Evolutionary conservation across 2,113 vertebrate species (phyloP).

Genomic region (Zosterops lateralis): DNA sequence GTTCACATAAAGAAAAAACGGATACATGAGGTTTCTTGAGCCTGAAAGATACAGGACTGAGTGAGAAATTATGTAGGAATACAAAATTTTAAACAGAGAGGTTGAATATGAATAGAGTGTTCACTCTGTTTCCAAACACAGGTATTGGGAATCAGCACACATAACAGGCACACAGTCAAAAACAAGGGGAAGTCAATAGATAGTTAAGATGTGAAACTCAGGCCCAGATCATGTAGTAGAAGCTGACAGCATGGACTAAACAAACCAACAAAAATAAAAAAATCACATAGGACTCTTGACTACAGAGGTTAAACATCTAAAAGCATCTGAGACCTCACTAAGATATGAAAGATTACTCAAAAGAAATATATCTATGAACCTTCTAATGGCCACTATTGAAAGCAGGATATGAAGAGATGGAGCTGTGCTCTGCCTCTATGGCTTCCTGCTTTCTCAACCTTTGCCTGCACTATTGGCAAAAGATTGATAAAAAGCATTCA

Average conservation of each 20-base stretch:
- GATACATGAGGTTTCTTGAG: not conserved
- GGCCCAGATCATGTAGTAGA: not conserved
- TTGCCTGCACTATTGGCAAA: not conserved
- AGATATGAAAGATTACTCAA: not conserved
- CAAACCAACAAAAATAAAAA: not conserved
- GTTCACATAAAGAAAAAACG: not conserved
- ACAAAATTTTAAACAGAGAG: not conserved
- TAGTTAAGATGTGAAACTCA: not conserved
- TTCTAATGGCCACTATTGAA: not conserved
- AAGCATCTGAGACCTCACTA: not conserved
- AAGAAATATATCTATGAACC: not conserved
- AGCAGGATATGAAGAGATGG: not conserved
- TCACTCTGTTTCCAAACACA: not conserved
- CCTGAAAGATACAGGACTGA: not conserved
- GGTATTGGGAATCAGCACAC: not conserved
- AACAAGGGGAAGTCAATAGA: not conserved
- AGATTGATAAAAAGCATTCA: not conserved
- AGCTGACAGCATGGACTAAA: not conserved
- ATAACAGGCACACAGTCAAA: not conserved
- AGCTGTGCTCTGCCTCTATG: not conserved
- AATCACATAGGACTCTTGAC: not conserved
- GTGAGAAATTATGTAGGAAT: not conserved
- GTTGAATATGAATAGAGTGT: not conserved
- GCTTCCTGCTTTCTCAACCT: not conserved
- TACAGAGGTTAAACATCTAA: not conserved